Percentiles rank a stretch among this genome's conserved stretches.
These are phyloP conservation scores for Montipora foliosa DNA, from an alignment of 64 coral and sea anemone genomes.

Conservation along the genomic window DNA sequence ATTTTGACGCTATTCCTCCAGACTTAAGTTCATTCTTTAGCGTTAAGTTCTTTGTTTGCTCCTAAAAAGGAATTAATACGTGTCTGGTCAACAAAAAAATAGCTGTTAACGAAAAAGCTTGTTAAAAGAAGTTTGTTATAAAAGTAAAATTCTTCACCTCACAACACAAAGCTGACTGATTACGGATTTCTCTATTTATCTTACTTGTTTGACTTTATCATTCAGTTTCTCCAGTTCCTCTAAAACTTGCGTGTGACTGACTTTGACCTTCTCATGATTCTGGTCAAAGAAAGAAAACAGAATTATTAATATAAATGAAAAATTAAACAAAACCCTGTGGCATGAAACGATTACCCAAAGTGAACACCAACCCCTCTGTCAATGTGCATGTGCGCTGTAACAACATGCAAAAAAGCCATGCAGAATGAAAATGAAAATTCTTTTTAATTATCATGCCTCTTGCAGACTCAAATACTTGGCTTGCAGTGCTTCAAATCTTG, in stretches of 20 bases:
- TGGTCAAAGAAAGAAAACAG: background rate
- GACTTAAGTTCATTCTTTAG: slow-evolving; percentile 91
- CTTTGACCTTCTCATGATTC: slow-evolving; percentile 95
- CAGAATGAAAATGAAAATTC: background rate
- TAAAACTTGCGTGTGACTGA: slow-evolving; percentile 87
- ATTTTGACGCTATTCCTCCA: slow-evolving; percentile 88
- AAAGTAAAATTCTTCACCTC: too few relatives aligned
- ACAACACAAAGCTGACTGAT: too few relatives aligned
- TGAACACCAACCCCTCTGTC: too few relatives aligned
- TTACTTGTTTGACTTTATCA: slow-evolving; percentile 87
- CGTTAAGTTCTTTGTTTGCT: slow-evolving; percentile 93
- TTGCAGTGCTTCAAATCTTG: slow-evolving; percentile 92
- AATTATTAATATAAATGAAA: too few relatives aligned
- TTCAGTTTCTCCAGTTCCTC: slow-evolving; percentile 96
- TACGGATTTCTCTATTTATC: background rate
- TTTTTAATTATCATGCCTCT: slow-evolving; percentile 54
- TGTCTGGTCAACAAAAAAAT: background rate
- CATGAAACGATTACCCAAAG: too few relatives aligned
- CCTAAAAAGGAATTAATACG: slow-evolving; percentile 5
- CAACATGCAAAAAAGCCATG: too few relatives aligned
- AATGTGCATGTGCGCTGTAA: too few relatives aligned
- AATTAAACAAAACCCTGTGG: too few relatives aligned
- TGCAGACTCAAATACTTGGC: slow-evolving; percentile 87
- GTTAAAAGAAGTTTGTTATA: too few relatives aligned
- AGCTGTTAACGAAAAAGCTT: too few relatives aligned